phyloP scores from a whole-genome alignment of 1,140 invertebrate species.

The Drosophila tsacasi region DNA sequence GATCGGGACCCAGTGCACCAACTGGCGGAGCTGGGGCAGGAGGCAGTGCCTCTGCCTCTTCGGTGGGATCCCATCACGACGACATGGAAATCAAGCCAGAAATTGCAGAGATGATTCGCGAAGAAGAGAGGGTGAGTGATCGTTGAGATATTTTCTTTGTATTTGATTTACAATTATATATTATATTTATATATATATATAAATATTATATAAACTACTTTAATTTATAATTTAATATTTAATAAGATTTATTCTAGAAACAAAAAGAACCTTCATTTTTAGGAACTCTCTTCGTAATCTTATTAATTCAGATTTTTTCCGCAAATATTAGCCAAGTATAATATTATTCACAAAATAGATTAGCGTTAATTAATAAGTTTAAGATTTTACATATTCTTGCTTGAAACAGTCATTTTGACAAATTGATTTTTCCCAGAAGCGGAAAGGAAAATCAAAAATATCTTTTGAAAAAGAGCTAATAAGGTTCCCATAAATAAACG shows the following conservation, averaged over 20 bases:
- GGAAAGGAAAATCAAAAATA: not conserved
- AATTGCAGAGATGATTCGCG: slow-evolving; percentile 97
- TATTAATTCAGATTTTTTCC: not conserved
- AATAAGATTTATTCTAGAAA: too few relatives aligned
- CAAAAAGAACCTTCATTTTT: too few relatives aligned
- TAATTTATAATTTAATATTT: not conserved
- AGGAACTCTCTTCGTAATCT: not conserved
- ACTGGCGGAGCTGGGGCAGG: slow-evolving; percentile 40
- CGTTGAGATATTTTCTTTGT: not conserved
- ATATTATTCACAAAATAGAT: slow-evolving; percentile 6
- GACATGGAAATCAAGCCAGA: slow-evolving; percentile 96
- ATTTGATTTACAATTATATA: not conserved
- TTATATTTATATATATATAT: not conserved
- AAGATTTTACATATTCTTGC: not conserved
- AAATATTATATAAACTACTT: too few relatives aligned
- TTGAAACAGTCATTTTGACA: not conserved
- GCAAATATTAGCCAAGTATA: not conserved
- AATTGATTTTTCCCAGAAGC: slow-evolving; percentile 6
- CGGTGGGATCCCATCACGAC: slow-evolving; percentile 86
- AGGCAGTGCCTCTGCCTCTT: slow-evolving; percentile 35
- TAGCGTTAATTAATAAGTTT: slow-evolving; percentile 10
- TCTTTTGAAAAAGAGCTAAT: not conserved
- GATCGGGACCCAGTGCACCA: slow-evolving; percentile 32
- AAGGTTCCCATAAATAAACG: not conserved
- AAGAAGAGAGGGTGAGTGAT: slow-evolving; percentile 96